Conservation (phyloP, 1,140 invertebrate genomes). For the Leptinotarsa lineolata region DNA sequence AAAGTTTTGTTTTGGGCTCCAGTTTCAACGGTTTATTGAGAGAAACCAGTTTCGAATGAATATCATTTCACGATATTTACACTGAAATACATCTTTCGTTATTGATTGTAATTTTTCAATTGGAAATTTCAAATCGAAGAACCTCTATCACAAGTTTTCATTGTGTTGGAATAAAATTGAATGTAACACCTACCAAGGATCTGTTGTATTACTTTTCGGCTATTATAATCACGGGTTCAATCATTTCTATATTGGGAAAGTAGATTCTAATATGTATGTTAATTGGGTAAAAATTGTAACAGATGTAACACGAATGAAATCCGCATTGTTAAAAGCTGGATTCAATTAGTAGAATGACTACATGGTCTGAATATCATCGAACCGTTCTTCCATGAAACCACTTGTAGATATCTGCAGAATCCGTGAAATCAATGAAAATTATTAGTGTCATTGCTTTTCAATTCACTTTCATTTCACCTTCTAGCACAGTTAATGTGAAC, state of each 20-base stretch:
- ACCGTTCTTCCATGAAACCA: background rate
- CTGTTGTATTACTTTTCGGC: background rate
- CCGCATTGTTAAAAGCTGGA: background rate
- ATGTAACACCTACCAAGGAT: background rate
- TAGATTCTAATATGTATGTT: background rate
- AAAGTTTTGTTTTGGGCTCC: too few species aligned
- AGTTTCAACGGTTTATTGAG: too few species aligned
- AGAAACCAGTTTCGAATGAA: too few species aligned
- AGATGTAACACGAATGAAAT: background rate
- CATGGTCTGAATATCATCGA: slow-evolving; percentile 17
- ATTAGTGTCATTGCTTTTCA: background rate
- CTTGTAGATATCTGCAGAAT: slow-evolving; percentile 16
- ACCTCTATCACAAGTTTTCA: too few species aligned
- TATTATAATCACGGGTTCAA: background rate
- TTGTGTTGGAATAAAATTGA: too few species aligned
- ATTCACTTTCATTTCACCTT: background rate
- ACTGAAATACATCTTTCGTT: too few species aligned
- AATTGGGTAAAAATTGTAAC: slow-evolving; percentile 1
- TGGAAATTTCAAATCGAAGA: too few species aligned
- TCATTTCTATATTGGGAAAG: background rate
- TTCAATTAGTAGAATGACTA: slow-evolving; percentile 15
- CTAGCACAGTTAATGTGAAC: too few species aligned
- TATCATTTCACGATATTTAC: too few species aligned
- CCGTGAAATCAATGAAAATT: background rate
- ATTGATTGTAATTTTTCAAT: too few species aligned